Evolutionary conservation across 2,113 vertebrate genomes (phyloP).

Genomic region (Garra rufa): DNA sequence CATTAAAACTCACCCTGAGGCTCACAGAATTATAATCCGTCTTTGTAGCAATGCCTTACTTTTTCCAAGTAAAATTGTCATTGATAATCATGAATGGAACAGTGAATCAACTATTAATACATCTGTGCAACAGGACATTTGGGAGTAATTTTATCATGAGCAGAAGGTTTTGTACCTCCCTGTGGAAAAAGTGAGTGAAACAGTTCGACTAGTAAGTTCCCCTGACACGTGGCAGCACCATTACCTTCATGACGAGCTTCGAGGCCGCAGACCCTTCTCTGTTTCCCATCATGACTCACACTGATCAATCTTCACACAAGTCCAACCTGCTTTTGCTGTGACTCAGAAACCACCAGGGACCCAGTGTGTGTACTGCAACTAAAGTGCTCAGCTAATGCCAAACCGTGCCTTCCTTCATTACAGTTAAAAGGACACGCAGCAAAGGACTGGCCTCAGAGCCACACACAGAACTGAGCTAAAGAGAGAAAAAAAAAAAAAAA

Average conservation of each 20-base stretch:
- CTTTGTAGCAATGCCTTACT: not conserved
- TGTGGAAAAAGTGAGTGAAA: conserved; percentile 23
- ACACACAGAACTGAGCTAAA: not conserved
- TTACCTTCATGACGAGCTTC: conserved; percentile 32
- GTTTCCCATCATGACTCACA: conserved; percentile 22
- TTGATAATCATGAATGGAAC: not conserved
- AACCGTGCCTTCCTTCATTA: conserved; percentile 36
- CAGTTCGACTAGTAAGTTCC: not conserved
- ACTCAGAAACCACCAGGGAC: conserved; percentile 37
- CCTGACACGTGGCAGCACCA: conserved; percentile 7
- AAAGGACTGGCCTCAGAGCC: conserved; percentile 6
- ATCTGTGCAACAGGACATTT: not conserved
- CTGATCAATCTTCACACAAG: conserved; percentile 30
- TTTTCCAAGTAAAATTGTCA: not conserved
- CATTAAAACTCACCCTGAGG: not conserved
- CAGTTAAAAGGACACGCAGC: conserved; percentile 28
- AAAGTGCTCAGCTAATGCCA: conserved; percentile 41
- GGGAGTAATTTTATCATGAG: conserved; percentile 7
- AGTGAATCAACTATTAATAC: not conserved
- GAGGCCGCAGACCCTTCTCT: not conserved
- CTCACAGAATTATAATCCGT: not conserved
- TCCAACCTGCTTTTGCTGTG: conserved; percentile 28
- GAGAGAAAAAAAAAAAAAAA: not conserved
- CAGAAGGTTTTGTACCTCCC: conserved; percentile 25
- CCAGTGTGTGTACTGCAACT: not conserved